Evolutionary conservation across 2,888 invertebrate species (phyloP), one percentile per base, ranked within the genome.

Genomic region (Lithophane leautieri): DNA sequence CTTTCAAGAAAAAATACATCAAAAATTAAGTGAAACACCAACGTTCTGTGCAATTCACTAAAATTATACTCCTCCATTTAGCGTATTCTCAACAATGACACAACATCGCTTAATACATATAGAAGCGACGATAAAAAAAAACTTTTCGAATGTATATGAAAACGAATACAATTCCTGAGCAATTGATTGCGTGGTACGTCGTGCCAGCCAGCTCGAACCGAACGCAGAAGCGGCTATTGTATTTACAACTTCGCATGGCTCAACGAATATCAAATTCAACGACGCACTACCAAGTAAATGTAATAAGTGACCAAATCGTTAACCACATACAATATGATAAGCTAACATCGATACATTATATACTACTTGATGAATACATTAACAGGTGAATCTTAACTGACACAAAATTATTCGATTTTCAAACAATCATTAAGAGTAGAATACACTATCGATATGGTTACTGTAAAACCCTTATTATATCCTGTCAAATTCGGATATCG

Each of bases 11-110:
- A 95, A 96, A 96, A 94, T 95, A 94, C 93, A 93, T 95, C 95
- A 95, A 96, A 94, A 96, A 95, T 95, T 90, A 95, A 94, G 96
- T 96, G 96, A 95, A 96, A 95, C 92, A 95, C 94, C 95, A 96
- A 96, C 96, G 92, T 96, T 96, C 96, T 95, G 96, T 96, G 96
- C 96, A 95, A 93, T 95, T 93, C 94, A 94, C 94, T 95, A 95
- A 95, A 95, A 92, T 93, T 89, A 91, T 89, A 83, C 78, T 75
- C 83, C 91, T 90, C 60, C 73, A 76, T 80, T 80, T 90, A 94
- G 94, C 94, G 93, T 93, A 93, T 76, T 79, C 69, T 94, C 90
- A 96, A 96, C 95, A 95, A 94, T 93, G 92, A 93, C 90, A 93
- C 92, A 92, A 93, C 91, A 92, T 92, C 93, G 93, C 92, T 79